Conservation (phyloP, 2,797 vertebrate species). For the Oryzias sinensis region DNA sequence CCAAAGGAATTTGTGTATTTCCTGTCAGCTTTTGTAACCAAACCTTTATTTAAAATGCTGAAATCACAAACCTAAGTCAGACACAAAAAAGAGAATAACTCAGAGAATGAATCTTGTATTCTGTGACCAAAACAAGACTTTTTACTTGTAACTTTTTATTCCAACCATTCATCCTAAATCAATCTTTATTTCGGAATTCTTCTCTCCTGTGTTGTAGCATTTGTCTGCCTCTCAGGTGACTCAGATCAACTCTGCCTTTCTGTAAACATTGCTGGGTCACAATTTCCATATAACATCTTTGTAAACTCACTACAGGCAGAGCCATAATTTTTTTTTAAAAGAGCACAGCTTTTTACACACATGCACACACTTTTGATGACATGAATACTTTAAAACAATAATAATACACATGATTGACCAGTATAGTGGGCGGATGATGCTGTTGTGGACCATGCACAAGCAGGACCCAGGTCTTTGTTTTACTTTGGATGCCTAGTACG, state of each 20-base stretch:
- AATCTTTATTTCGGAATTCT: too few species aligned
- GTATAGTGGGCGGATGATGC: constrained; percentile 56
- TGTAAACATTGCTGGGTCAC: background rate
- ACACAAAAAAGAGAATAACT: too few species aligned
- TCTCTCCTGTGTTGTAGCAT: background rate
- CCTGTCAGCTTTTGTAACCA: too few species aligned
- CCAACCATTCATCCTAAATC: background rate
- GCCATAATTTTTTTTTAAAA: background rate
- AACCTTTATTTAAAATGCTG: too few species aligned
- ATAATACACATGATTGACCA: constrained; percentile 45
- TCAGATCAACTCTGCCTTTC: background rate
- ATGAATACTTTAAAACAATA: constrained; percentile 67
- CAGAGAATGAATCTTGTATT: background rate
- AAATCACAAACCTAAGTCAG: too few species aligned
- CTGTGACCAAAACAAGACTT: background rate
- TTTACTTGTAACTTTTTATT: background rate
- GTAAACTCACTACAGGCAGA: constrained; percentile 1
- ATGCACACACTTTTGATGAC: constrained; percentile 45
- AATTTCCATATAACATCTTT: background rate
- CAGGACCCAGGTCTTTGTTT: constrained; percentile 41
- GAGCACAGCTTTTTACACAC: constrained; percentile 19
- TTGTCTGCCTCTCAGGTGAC: background rate
- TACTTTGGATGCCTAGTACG: constrained; percentile 30
- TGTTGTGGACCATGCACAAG: constrained; percentile 44
- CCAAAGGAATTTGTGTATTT: too few species aligned